Evolutionary conservation across 2,888 invertebrate species (phyloP).

Genomic region (Formica aserva): DNA sequence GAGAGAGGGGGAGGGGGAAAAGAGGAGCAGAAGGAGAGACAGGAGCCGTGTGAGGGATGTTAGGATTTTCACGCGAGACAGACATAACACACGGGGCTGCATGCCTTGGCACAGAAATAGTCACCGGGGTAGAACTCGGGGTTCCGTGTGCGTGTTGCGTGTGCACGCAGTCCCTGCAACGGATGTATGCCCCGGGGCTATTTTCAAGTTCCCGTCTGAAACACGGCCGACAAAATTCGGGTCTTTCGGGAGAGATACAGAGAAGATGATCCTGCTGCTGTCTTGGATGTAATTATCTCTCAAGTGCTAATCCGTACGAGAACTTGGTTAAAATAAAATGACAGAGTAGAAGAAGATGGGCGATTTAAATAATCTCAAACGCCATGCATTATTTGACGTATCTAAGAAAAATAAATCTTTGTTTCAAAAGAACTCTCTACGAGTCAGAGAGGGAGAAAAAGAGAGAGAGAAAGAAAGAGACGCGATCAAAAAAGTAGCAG

Average conservation of each 20-base stretch:
- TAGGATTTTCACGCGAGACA: constrained; percentile 54
- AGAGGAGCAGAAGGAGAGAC: constrained; percentile 12
- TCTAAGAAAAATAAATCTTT: not conserved
- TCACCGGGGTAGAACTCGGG: constrained; percentile 49
- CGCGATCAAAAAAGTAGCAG: constrained; percentile 19
- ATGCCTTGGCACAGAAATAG: constrained; percentile 67
- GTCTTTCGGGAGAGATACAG: constrained; percentile 2
- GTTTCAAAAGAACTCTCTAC: not conserved
- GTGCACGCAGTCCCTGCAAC: constrained; percentile 73
- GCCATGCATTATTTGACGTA: not conserved
- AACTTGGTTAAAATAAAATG: constrained; percentile 10
- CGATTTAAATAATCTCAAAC: not conserved
- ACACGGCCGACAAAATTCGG: constrained; percentile 46
- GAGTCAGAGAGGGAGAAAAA: not conserved
- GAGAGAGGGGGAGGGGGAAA: not conserved
- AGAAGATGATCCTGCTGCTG: constrained; percentile 2
- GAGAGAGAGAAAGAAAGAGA: not conserved
- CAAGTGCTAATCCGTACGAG: constrained; percentile 7
- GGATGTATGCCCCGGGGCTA: constrained; percentile 72
- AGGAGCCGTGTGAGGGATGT: constrained; percentile 65
- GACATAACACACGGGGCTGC: constrained; percentile 39
- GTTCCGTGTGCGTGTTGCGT: constrained; percentile 28
- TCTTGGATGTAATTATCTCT: constrained; percentile 40
- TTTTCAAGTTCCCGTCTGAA: constrained; percentile 74
- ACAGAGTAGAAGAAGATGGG: not conserved